Percentiles rank a stretch among this genome's conserved stretches.
phyloP scores from a whole-genome alignment of 2,797 vertebrate genomes.

The Poeciliopsis presidionis region DNA sequence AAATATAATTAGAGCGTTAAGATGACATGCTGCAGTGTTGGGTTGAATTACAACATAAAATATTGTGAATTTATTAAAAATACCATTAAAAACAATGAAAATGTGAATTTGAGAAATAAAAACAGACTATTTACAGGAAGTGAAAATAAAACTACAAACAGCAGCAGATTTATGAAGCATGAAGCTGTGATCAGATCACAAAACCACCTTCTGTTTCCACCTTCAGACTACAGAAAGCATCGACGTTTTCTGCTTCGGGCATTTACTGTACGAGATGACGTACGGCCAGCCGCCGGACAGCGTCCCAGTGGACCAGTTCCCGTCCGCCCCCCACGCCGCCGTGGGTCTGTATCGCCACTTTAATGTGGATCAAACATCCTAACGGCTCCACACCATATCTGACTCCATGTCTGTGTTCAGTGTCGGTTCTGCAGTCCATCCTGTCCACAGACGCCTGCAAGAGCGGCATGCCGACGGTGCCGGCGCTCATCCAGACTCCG shows the following conservation, averaged over 20 bases:
- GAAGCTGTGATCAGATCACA: neutral
- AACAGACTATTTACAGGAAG: neutral
- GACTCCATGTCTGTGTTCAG: conserved; percentile 69
- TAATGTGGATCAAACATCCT: no score
- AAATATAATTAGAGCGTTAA: neutral
- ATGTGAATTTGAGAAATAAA: neutral
- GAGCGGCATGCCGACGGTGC: conserved; percentile 89
- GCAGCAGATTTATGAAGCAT: neutral
- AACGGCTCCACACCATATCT: neutral
- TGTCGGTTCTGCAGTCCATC: conserved; percentile 93
- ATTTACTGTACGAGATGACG: conserved; percentile 96
- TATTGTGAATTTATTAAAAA: neutral
- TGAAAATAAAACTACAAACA: neutral
- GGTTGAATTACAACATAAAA: neutral
- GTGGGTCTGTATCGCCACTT: conserved; percentile 84
- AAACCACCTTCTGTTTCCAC: conserved; percentile 12
- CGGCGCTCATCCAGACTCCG: conserved; percentile 91
- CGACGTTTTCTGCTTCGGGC: conserved; percentile 93
- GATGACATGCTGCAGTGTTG: neutral
- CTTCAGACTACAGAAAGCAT: conserved; percentile 89
- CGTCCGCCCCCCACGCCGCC: conserved; percentile 82
- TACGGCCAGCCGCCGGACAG: conserved; percentile 90
- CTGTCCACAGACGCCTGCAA: conserved; percentile 95
- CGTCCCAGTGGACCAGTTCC: conserved; percentile 87
- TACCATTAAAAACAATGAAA: neutral